Conservation (phyloP, 2,113 vertebrate genomes). For the Prionailurus bengalensis region DNA sequence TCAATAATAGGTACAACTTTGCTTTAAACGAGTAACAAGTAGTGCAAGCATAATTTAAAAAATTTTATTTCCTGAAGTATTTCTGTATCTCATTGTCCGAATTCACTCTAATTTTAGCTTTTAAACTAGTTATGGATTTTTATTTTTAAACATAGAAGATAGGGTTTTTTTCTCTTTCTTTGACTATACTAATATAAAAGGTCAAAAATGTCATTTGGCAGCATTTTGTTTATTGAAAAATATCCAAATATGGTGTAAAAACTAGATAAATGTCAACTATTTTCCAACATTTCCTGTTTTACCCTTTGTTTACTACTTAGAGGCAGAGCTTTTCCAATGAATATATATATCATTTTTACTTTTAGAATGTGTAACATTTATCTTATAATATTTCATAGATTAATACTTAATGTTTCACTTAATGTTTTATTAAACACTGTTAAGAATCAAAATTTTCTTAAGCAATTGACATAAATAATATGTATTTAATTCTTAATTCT, state of each 20-base stretch:
- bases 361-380: background rate
- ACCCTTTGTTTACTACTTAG: background rate
- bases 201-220: background rate
- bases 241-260: constrained; percentile 10
- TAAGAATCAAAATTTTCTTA: constrained; percentile 36
- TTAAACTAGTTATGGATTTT: constrained; percentile 36
- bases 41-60: background rate
- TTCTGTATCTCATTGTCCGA: background rate
- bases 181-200: background rate
- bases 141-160: constrained; percentile 19
- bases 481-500: constrained; percentile 71
- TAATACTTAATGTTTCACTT: background rate
- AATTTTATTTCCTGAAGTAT: background rate
- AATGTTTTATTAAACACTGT: background rate
- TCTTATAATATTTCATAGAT: background rate
- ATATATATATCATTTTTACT: constrained; percentile 9
- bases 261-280: background rate
- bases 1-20: background rate
- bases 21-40: background rate
- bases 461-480: background rate
- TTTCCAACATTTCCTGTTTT: background rate
- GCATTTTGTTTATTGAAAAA: constrained; percentile 42
- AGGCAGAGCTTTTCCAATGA: background rate
- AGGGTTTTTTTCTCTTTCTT: background rate
- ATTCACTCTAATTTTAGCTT: constrained; percentile 11